These are phyloP conservation scores for Dryocosmus kuriphilus DNA, from an alignment of 2,888 invertebrate species.

Conservation along the genomic window DNA sequence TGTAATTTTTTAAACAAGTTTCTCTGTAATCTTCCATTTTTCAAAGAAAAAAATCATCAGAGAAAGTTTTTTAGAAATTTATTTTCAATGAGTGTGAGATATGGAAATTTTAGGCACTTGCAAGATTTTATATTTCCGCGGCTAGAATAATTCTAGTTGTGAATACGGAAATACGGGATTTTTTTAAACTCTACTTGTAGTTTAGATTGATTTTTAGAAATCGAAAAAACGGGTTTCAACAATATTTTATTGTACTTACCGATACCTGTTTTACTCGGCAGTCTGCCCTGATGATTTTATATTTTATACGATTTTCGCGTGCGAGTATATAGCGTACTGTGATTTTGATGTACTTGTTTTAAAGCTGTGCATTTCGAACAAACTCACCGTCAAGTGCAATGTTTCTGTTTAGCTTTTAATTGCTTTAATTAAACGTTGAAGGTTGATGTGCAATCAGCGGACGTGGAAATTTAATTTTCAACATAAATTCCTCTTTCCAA, in stretches of 20 bases:
- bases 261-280: not conserved
- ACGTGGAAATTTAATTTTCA: not conserved
- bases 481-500: not conserved
- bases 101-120: not conserved
- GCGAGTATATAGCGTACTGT: not conserved
- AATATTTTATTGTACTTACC: not conserved
- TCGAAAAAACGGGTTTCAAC: not conserved
- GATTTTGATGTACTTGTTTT: not conserved
- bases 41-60: not conserved
- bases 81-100: not conserved
- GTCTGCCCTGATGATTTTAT: slow-evolving; percentile 7
- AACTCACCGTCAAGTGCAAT: slow-evolving; percentile 13
- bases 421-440: not conserved
- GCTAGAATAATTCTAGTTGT: not conserved
- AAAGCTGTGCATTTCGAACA: not conserved
- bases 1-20: not conserved
- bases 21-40: not conserved
- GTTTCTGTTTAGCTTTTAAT: not conserved
- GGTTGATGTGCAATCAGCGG: not conserved
- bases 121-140: not conserved
- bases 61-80: not conserved
- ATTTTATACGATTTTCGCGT: not conserved
- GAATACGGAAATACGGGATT: slow-evolving; percentile 3
- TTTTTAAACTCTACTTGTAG: slow-evolving; percentile 8
- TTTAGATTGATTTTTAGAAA: not conserved